phyloP scores from a whole-genome alignment of 2,888 invertebrate genomes.

The Chrysolina oricalcia region DNA sequence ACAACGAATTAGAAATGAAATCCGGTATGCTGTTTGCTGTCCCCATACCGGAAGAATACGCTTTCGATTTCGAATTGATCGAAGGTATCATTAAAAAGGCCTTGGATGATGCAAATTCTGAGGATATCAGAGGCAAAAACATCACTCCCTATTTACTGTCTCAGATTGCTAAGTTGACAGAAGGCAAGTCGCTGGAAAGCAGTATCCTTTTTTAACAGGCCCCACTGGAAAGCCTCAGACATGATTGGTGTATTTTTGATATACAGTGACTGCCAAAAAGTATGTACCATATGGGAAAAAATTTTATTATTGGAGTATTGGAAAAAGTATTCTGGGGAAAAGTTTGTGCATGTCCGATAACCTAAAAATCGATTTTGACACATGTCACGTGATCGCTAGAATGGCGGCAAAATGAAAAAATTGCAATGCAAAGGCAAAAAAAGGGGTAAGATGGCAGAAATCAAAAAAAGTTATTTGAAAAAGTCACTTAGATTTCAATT shows the following conservation, averaged over 20 bases:
- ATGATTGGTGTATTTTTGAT: not conserved
- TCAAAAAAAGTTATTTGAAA: too few relatives aligned
- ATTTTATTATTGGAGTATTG: too few relatives aligned
- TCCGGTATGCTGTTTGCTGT: slow-evolving; percentile 92
- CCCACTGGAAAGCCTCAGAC: not conserved
- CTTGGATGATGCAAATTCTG: slow-evolving; percentile 75
- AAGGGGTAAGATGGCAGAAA: too few relatives aligned
- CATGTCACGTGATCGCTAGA: too few relatives aligned
- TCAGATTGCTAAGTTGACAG: slow-evolving; percentile 85
- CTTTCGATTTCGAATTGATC: slow-evolving; percentile 77
- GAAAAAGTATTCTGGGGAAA: too few relatives aligned
- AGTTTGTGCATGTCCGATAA: too few relatives aligned
- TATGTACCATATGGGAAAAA: too few relatives aligned
- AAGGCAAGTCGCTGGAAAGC: slow-evolving; percentile 86
- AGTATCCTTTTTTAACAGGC: slow-evolving; percentile 81
- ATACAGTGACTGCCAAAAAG: too few relatives aligned
- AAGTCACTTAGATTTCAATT: too few relatives aligned
- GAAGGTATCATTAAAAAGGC: slow-evolving; percentile 83
- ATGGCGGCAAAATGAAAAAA: too few relatives aligned
- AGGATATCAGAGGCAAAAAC: slow-evolving; percentile 84
- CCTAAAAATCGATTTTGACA: too few relatives aligned
- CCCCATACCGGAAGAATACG: slow-evolving; percentile 86
- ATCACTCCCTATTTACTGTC: slow-evolving; percentile 94
- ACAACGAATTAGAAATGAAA: slow-evolving; percentile 73
- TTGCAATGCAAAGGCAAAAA: too few relatives aligned